Evolutionary conservation across 2,797 vertebrate species (phyloP), one percentile per base, ranked within the genome.

Genomic region (Chromobotia macracanthus): DNA sequence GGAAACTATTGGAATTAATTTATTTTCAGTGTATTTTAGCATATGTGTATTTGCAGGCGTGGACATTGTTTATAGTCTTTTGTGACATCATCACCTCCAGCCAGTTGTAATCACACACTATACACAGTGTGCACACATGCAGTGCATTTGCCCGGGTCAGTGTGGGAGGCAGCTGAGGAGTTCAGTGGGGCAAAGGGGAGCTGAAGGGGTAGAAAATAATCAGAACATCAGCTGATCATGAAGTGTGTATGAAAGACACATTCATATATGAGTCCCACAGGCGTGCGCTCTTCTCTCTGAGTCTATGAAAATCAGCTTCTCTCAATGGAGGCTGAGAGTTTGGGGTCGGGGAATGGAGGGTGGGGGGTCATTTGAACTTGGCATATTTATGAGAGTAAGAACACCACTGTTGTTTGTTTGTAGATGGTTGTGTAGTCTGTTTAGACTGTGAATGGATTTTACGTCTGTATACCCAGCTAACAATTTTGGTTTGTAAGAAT

Each of bases 191-290:
- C 19, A 75, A 66, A 78, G 74, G 71, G 61, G 9, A 56, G 63
- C 64, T 63, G 48, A 46, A 64, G 58, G 50, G 72, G 53, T 46
- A 15, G 58, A 16, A 35, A 84, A 61, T 10, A n/a, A 77, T 53
- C 56, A 74, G 58, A 44, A 8, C 12, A 67, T 80, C 80, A 82
- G 77, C 80, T 84, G 83, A 84, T 25, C 6, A 11, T 35, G 31
- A 61, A 76, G 75, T 58, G 15, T 44, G 18, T 21, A 72, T 77
- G 23, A 77, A 72, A 77, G 77, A 55, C 48, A 58, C 56, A 66
- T 72, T 67, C 28, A 51, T 60, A 23, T 61, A 53, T 19, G 7
- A 12, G 23, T 19, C 35, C 23, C 1, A 35, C 1, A 0, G 21
- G 63, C 35, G 13, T 15, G 68, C 60, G 18, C 28, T 5, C 25